phyloP scores from a whole-genome alignment of 2,888 invertebrate genomes.

The Drosophila picticornis region DNA sequence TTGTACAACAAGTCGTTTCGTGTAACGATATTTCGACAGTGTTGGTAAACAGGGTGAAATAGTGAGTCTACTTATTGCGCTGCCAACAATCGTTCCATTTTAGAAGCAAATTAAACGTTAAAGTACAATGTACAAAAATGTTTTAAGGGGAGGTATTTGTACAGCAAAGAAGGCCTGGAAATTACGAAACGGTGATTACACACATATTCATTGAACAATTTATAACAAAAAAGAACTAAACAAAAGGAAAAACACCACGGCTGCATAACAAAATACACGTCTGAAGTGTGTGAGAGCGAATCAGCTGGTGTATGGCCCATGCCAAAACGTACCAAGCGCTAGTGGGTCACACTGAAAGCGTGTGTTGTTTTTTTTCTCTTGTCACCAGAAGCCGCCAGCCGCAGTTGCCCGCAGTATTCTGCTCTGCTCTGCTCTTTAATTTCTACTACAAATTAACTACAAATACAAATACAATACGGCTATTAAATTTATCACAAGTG shows the following conservation, averaged over 20 bases:
- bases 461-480: conserved; percentile 8
- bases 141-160: conserved; percentile 74
- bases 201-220: conserved; percentile 28
- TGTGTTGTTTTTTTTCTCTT: conserved; percentile 51
- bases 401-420: conserved; percentile 56
- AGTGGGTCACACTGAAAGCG: conserved; percentile 65
- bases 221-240: not conserved
- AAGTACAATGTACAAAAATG: conserved; percentile 77
- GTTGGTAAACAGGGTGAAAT: conserved; percentile 22
- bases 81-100: conserved; percentile 14
- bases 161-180: conserved; percentile 82
- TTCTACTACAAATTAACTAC: conserved; percentile 22
- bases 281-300: conserved; percentile 7
- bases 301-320: conserved; percentile 55
- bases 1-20: not conserved
- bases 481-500: conserved; percentile 35
- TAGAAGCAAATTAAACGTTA: conserved; percentile 18
- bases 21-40: conserved; percentile 24
- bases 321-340: conserved; percentile 44
- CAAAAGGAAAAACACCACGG: not conserved
- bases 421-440: conserved; percentile 15
- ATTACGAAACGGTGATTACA: conserved; percentile 76
- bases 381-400: conserved; percentile 48
- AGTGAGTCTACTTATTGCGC: conserved; percentile 6
- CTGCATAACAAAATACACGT: conserved; percentile 43